Percentiles rank a stretch among this genome's conserved stretches.
Evolutionary conservation across 2,888 invertebrate genomes (phyloP).

Genomic region (Synergus itoensis): DNA sequence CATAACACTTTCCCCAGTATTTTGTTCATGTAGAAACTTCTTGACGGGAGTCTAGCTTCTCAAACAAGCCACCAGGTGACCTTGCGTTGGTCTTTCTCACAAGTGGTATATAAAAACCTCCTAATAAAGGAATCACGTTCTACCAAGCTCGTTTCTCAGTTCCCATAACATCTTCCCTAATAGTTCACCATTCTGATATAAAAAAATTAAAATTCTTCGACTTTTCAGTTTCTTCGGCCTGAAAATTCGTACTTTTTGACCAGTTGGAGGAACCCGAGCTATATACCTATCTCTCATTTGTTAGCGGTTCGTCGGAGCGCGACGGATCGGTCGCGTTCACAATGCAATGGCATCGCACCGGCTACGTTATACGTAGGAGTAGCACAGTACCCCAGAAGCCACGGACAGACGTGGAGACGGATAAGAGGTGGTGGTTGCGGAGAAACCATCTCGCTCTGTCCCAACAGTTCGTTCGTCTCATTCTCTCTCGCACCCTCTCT

Average conservation of each 20-base stretch:
- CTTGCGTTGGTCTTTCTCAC: not conserved
- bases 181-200: not conserved
- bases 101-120: not conserved
- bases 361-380: conserved; percentile 50
- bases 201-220: not conserved
- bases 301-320: conserved; percentile 65
- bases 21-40: not conserved
- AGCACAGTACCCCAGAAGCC: conserved; percentile 55
- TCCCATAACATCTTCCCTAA: not conserved
- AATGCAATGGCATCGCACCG: conserved; percentile 54
- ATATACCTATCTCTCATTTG: conserved; percentile 62
- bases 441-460: conserved; percentile 52
- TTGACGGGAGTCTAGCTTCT: no score
- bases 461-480: conserved; percentile 53
- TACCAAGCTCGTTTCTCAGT: not conserved
- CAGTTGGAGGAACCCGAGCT: not conserved
- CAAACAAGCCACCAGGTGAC: not conserved
- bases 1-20: not conserved
- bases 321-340: conserved; percentile 56
- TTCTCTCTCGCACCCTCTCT: conserved; percentile 46
- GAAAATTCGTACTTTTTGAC: not conserved
- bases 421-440: conserved; percentile 48
- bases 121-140: not conserved
- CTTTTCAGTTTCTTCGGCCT: not conserved
- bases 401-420: conserved; percentile 48